Evolutionary conservation across 2,888 invertebrate genomes (phyloP).

Genomic region (Phalangium opilio): DNA sequence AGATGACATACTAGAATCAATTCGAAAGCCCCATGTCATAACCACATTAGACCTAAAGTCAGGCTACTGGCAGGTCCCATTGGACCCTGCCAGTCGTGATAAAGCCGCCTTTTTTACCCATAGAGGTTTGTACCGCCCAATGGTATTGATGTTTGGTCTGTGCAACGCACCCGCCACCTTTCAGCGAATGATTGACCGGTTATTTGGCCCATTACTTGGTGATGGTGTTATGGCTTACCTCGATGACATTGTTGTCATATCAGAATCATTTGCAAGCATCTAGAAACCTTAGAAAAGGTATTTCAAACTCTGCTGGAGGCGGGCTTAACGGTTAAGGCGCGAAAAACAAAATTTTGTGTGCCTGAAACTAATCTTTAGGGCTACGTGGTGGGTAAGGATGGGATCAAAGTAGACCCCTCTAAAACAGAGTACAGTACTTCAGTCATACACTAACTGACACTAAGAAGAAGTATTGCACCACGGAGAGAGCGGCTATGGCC

Average conservation of each 20-base stretch:
- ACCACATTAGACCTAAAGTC: slow-evolving; percentile 11
- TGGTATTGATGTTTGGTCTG: slow-evolving; percentile 16
- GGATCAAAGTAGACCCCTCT: not conserved
- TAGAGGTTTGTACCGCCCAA: slow-evolving; percentile 10
- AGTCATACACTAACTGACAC: too few relatives aligned
- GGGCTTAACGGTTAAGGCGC: not conserved
- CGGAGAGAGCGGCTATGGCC: too few relatives aligned
- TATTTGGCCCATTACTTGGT: slow-evolving; percentile 1
- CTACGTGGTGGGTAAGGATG: not conserved
- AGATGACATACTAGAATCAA: too few relatives aligned
- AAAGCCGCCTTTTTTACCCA: slow-evolving; percentile 19
- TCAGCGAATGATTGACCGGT: slow-evolving; percentile 11
- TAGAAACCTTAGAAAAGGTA: too few relatives aligned
- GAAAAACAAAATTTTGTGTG: not conserved
- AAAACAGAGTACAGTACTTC: not conserved
- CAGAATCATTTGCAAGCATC: too few relatives aligned
- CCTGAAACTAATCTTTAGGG: not conserved
- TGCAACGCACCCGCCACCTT: slow-evolving; percentile 12
- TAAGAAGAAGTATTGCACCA: too few relatives aligned
- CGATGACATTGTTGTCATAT: too few relatives aligned
- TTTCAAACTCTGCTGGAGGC: not conserved
- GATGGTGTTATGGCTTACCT: too few relatives aligned
- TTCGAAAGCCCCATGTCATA: not conserved
- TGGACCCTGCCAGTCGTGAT: slow-evolving; percentile 9
- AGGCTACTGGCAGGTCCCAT: slow-evolving; percentile 16